Evolutionary conservation across 1,140 invertebrate genomes (phyloP).

Genomic region (Drosophila sproati): DNA sequence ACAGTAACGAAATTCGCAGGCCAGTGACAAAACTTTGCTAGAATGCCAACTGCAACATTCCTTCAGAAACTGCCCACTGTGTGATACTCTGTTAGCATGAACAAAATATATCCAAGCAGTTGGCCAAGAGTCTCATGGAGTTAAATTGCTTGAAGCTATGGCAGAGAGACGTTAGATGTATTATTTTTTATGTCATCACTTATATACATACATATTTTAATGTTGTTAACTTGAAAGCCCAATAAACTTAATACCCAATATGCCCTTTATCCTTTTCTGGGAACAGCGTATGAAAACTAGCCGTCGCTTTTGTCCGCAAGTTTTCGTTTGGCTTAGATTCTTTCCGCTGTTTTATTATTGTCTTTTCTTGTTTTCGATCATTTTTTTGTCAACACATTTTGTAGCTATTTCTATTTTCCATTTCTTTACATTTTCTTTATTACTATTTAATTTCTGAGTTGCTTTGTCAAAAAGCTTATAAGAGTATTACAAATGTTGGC

Average conservation of each 20-base stretch:
- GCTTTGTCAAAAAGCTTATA: slow-evolving; percentile 18
- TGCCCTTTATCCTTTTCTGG: neutral
- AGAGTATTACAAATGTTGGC: slow-evolving; percentile 1
- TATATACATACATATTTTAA: neutral
- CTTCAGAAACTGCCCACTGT: neutral
- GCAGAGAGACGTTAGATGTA: too few species aligned
- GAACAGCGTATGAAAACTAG: slow-evolving; percentile 22
- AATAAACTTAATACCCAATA: neutral
- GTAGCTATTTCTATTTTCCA: slow-evolving; percentile 39
- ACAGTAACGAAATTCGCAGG: slow-evolving; percentile 60
- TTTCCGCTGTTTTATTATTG: slow-evolving; percentile 33
- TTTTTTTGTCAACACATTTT: slow-evolving; percentile 28
- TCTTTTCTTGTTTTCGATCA: slow-evolving; percentile 29
- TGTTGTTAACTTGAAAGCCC: neutral
- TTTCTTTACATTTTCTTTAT: slow-evolving; percentile 33
- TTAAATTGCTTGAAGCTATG: too few species aligned
- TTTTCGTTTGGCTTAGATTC: slow-evolving; percentile 56
- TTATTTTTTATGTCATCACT: too few species aligned
- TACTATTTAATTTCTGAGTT: slow-evolving; percentile 43
- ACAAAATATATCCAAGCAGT: too few species aligned
- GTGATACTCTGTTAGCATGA: neutral
- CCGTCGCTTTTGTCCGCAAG: slow-evolving; percentile 37
- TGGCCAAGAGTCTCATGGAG: too few species aligned
- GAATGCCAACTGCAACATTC: slow-evolving; percentile 12
- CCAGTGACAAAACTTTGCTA: slow-evolving; percentile 44